Percentiles rank a stretch among this genome's conserved stretches.
These are phyloP conservation scores for Phengaris arion DNA, from an alignment of 2,888 invertebrate genomes.

Conservation along the genomic window DNA sequence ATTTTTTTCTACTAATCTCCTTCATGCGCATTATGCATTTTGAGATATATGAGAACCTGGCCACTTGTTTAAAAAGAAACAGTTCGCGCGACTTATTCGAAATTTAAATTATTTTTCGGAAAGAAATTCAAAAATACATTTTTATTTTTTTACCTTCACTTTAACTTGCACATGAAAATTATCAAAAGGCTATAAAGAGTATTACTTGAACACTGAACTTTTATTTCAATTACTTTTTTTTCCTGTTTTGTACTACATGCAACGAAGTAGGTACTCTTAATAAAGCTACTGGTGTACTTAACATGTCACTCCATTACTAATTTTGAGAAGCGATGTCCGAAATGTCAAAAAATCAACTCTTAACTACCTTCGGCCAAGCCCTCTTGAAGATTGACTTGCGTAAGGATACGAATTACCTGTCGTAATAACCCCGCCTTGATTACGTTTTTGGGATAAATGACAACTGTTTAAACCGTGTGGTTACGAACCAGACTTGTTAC, in stretches of 20 bases:
- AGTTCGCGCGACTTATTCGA: neutral
- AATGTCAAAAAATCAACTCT: slow-evolving; percentile 19
- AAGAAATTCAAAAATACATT: no score
- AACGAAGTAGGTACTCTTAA: neutral
- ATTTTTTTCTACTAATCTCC: slow-evolving; percentile 46
- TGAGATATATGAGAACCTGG: slow-evolving; percentile 19
- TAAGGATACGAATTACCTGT: slow-evolving; percentile 12
- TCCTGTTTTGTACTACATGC: neutral
- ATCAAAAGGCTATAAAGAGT: neutral
- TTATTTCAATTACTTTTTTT: slow-evolving; percentile 14
- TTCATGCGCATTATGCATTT: neutral
- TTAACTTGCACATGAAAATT: neutral
- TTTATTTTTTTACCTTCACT: neutral
- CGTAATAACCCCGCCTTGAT: slow-evolving; percentile 16
- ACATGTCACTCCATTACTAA: slow-evolving; percentile 1
- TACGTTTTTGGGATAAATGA: slow-evolving; percentile 14
- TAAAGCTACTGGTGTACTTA: slow-evolving; percentile 11
- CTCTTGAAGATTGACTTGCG: slow-evolving; percentile 9
- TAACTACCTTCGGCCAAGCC: slow-evolving; percentile 9
- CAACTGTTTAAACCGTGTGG: slow-evolving; percentile 3
- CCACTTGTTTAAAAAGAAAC: slow-evolving; percentile 13
- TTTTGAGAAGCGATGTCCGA: slow-evolving; percentile 12
- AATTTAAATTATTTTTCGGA: neutral
- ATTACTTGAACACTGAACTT: neutral
- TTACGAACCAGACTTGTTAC: neutral